Conservation (phyloP, 2,113 vertebrate species). For the Channa argus region DNA sequence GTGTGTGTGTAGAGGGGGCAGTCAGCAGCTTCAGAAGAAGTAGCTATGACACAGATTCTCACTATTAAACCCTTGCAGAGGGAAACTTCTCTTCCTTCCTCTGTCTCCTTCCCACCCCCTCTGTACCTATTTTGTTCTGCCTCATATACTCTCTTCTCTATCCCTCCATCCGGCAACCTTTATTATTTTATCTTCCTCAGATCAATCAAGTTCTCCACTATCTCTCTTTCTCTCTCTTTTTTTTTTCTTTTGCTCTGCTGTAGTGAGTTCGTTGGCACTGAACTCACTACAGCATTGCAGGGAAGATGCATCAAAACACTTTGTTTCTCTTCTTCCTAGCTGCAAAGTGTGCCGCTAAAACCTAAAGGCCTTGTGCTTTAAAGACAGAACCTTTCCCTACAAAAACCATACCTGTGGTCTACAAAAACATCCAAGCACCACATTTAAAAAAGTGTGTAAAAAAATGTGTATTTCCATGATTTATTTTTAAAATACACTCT, state of each 20-base stretch:
- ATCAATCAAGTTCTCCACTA: constrained; percentile 62
- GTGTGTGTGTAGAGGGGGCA: constrained; percentile 57
- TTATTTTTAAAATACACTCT: neutral
- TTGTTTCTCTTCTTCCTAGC: constrained; percentile 44
- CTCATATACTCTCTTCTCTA: constrained; percentile 46
- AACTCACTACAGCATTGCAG: constrained; percentile 76
- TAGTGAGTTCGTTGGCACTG: constrained; percentile 62
- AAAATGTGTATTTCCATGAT: neutral
- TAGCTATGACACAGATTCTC: constrained; percentile 64
- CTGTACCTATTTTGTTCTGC: constrained; percentile 38
- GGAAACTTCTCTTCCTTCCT: constrained; percentile 57
- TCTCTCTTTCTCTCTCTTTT: constrained; percentile 40
- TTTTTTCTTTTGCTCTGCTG: constrained; percentile 45
- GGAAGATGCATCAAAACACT: constrained; percentile 59
- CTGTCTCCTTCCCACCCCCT: neutral
- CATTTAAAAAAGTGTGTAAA: neutral
- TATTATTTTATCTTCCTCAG: constrained; percentile 61
- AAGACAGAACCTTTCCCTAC: constrained; percentile 3
- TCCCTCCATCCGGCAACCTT: constrained; percentile 42
- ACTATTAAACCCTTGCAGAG: constrained; percentile 61
- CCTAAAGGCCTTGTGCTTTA: constrained; percentile 35
- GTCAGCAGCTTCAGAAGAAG: constrained; percentile 50
- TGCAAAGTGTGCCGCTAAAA: constrained; percentile 53
- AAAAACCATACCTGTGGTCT: constrained; percentile 31
- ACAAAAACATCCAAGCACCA: constrained; percentile 28